Evolutionary conservation across 92 coral and sea anemone genomes (phyloP).

Genomic region (Epizoanthus illoricatus): DNA sequence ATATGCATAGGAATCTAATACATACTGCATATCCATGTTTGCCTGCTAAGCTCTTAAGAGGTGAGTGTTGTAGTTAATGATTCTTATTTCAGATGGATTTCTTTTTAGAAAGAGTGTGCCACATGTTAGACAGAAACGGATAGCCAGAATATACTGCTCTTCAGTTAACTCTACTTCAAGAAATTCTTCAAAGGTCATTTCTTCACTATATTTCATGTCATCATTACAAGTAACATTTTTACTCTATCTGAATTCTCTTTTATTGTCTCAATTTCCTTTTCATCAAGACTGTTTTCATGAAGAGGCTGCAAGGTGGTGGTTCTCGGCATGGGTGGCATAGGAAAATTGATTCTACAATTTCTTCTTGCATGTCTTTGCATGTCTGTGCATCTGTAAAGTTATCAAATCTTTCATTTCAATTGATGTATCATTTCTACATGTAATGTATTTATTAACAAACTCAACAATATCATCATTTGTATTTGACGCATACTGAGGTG

Average conservation of each 20-base stretch:
- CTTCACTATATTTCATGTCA: slow-evolving; percentile 49
- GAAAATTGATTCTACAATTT: slow-evolving; percentile 57
- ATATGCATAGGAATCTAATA: slow-evolving; percentile 47
- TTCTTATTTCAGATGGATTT: slow-evolving; percentile 40
- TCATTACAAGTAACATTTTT: slow-evolving; percentile 43
- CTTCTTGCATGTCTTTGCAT: slow-evolving; percentile 66
- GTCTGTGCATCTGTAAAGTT: slow-evolving; percentile 60
- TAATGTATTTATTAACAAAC: too few relatives aligned
- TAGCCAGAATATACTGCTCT: slow-evolving; percentile 26
- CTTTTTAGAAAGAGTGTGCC: slow-evolving; percentile 50
- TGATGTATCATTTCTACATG: neutral
- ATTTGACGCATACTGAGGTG: too few relatives aligned
- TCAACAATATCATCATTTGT: too few relatives aligned
- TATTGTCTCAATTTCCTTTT: slow-evolving; percentile 33
- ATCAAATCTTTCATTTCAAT: slow-evolving; percentile 48
- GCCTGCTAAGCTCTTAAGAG: slow-evolving; percentile 48
- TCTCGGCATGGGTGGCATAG: slow-evolving; percentile 51
- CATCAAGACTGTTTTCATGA: slow-evolving; percentile 24
- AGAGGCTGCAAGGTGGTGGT: slow-evolving; percentile 53
- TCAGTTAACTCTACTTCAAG: slow-evolving; percentile 46
- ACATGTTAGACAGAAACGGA: slow-evolving; percentile 44
- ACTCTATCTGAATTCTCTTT: slow-evolving; percentile 37
- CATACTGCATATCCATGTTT: slow-evolving; percentile 51
- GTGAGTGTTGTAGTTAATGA: slow-evolving; percentile 50
- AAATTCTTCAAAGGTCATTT: slow-evolving; percentile 55